Percentiles rank a stretch among this genome's conserved stretches.
These are phyloP conservation scores for Nycticryphes semicollaris DNA, from an alignment of 2,113 vertebrate genomes.

Conservation along the genomic window DNA sequence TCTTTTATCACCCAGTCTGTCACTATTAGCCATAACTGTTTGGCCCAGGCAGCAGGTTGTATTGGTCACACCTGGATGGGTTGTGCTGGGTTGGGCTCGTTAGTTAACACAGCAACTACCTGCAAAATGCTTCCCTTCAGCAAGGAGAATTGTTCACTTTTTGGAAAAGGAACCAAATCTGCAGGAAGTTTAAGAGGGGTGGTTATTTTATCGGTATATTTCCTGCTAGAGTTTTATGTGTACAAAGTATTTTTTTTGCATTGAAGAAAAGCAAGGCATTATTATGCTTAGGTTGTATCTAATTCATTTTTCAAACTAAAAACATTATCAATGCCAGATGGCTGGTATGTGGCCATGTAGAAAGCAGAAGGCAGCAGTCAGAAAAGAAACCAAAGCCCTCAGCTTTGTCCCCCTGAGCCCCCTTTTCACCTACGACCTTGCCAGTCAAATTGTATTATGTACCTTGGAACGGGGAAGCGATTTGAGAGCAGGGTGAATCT, in stretches of 20 bases:
- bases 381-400: background rate
- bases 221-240: background rate
- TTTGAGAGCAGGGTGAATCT: background rate
- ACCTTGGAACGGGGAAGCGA: background rate
- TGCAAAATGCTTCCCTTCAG: background rate
- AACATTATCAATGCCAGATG: background rate
- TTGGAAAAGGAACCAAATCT: background rate
- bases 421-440: background rate
- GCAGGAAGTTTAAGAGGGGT: background rate
- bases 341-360: background rate
- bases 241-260: background rate
- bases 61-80: background rate
- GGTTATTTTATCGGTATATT: background rate
- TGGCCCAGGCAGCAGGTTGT: constrained; percentile 3
- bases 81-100: background rate
- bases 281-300: background rate
- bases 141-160: background rate
- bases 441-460: background rate
- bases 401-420: background rate
- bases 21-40: background rate
- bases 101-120: background rate
- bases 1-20: background rate
- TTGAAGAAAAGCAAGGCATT: background rate
- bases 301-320: constrained; percentile 36
- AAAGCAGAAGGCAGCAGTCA: background rate